Evolutionary conservation across 1,140 invertebrate genomes (phyloP).

Genomic region (Drosophila lowei): DNA sequence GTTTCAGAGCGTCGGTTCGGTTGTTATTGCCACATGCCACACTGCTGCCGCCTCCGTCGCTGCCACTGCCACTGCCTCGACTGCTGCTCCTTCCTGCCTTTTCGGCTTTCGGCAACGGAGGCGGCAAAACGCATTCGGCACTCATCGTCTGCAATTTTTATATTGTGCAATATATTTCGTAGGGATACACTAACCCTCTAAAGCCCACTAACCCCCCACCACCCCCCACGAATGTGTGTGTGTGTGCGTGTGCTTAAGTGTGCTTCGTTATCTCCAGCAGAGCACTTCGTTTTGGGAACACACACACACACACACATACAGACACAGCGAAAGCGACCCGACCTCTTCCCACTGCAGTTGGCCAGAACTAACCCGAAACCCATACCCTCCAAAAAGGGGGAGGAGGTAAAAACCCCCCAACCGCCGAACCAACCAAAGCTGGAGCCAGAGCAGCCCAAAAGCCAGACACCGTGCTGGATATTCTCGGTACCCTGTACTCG

Average conservation of each 20-base stretch:
- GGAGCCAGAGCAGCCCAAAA: slow-evolving; percentile 50
- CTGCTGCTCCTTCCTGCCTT: slow-evolving; percentile 60
- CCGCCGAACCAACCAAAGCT: slow-evolving; percentile 8
- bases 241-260: slow-evolving; percentile 74
- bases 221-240: slow-evolving; percentile 11
- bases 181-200: slow-evolving; percentile 47
- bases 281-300: slow-evolving; percentile 79
- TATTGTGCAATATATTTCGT: slow-evolving; percentile 81
- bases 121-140: slow-evolving; percentile 62
- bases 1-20: slow-evolving; percentile 31
- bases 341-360: slow-evolving; percentile 45
- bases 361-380: slow-evolving; percentile 63
- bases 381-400: slow-evolving; percentile 34
- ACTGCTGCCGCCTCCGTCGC: background rate
- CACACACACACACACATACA: slow-evolving; percentile 34
- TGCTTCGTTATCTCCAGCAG: slow-evolving; percentile 79
- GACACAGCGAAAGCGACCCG: slow-evolving; percentile 1
- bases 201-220: slow-evolving; percentile 1
- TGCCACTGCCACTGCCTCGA: background rate
- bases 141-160: slow-evolving; percentile 78
- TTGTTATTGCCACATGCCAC: no score
- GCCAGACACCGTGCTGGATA: slow-evolving; percentile 60
- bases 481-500: background rate
- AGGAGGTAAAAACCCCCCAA: slow-evolving; percentile 4
- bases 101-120: slow-evolving; percentile 54